These are phyloP conservation scores for Gobiocypris rarus DNA, from an alignment of 2,113 vertebrate genomes.

Conservation along the genomic window DNA sequence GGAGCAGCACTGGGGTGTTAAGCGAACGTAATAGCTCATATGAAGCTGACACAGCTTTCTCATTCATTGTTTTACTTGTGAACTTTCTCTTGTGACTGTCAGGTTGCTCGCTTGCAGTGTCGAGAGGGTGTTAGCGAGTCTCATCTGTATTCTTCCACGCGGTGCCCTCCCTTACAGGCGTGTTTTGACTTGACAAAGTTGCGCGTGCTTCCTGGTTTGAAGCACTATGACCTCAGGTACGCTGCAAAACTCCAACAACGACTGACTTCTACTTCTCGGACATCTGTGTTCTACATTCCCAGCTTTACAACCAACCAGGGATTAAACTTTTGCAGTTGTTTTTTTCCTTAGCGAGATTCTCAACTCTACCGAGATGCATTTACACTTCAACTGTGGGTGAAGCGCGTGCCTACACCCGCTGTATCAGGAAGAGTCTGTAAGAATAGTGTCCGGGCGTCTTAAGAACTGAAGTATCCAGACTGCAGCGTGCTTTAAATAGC, in stretches of 20 bases:
- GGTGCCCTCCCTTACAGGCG: slow-evolving; percentile 9
- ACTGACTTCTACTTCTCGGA: background rate
- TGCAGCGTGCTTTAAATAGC: slow-evolving; percentile 44
- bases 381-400: slow-evolving; percentile 3
- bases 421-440: slow-evolving; percentile 57
- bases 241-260: background rate
- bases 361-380: slow-evolving; percentile 9
- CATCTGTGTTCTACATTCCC: background rate
- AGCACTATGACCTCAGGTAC: slow-evolving; percentile 41
- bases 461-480: background rate
- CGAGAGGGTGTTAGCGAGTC: background rate
- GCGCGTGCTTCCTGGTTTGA: slow-evolving; percentile 63
- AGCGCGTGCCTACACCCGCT: slow-evolving; percentile 4
- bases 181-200: slow-evolving; percentile 55
- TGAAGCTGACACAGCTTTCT: background rate
- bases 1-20: too few species aligned
- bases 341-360: background rate
- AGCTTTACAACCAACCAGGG: background rate
- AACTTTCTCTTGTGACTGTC: background rate
- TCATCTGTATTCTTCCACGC: slow-evolving; percentile 30
- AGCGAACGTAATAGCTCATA: too few species aligned
- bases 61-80: background rate
- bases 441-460: slow-evolving; percentile 16
- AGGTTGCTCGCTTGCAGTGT: background rate
- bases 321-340: background rate